phyloP scores from a whole-genome alignment of 2,113 vertebrate genomes.

The Marmota flaviventris region DNA sequence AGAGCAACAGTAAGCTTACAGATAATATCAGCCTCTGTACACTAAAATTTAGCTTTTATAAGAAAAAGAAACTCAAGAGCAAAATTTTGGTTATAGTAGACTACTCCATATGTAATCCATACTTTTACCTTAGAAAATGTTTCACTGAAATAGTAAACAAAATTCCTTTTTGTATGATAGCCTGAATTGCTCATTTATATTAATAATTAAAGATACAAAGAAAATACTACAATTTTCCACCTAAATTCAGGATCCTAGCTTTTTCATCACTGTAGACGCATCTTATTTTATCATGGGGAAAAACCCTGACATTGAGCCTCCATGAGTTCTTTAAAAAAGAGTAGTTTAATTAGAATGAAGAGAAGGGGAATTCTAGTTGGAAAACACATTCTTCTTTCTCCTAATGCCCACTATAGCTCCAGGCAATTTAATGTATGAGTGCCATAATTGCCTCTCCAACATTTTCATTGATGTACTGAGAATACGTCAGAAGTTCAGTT shows the following conservation, averaged over 20 bases:
- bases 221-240: background rate
- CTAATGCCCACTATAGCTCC: background rate
- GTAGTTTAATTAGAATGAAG: background rate
- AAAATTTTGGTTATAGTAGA: background rate
- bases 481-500: background rate
- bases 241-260: background rate
- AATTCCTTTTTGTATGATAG: background rate
- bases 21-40: background rate
- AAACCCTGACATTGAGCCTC: background rate
- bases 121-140: background rate
- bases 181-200: background rate
- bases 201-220: background rate
- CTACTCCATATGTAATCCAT: background rate
- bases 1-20: background rate
- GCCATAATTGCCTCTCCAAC: accelerated
- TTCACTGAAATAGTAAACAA: background rate
- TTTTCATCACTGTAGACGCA: background rate
- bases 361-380: background rate
- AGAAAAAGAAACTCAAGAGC: background rate
- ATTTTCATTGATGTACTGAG: background rate
- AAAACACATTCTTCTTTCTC: background rate
- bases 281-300: background rate
- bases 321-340: background rate
- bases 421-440: background rate
- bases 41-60: background rate